Percentiles rank a stretch among this genome's conserved stretches.
phyloP scores from a whole-genome alignment of 2,797 vertebrate species.

The Pelobates cultripes region DNA sequence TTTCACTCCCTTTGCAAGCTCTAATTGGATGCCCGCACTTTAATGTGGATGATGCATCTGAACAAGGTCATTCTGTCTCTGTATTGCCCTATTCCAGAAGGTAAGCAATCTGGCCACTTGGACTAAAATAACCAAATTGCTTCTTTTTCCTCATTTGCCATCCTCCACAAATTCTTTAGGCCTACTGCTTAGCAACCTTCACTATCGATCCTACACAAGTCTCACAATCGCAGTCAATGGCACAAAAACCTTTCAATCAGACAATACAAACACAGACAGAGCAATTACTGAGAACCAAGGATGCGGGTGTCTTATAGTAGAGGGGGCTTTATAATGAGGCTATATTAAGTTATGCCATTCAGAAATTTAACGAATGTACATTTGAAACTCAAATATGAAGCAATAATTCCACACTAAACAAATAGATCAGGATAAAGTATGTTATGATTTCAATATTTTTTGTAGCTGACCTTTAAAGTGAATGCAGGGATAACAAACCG shows the following conservation, averaged over 20 bases:
- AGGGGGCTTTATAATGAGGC: background rate
- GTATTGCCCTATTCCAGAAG: background rate
- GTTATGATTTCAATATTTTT: too few relatives aligned
- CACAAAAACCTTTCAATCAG: background rate
- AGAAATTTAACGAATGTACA: too few relatives aligned
- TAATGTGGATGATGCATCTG: background rate
- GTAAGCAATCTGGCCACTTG: background rate
- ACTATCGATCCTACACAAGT: background rate
- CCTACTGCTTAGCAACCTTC: background rate
- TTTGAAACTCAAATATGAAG: too few relatives aligned
- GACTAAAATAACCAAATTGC: background rate
- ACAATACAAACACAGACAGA: background rate
- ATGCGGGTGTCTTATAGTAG: background rate
- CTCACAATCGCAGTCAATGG: background rate
- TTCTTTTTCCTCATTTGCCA: background rate
- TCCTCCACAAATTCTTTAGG: conserved; percentile 1
- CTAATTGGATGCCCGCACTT: background rate
- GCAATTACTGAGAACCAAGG: background rate
- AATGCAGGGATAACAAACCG: too few relatives aligned
- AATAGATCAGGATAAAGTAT: too few relatives aligned
- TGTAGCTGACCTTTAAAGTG: too few relatives aligned
- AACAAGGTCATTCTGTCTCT: background rate
- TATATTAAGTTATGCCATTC: background rate
- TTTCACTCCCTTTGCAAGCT: too few relatives aligned
- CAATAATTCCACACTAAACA: too few relatives aligned